Conservation (phyloP, 2,113 vertebrate species). For the Egretta garzetta region DNA sequence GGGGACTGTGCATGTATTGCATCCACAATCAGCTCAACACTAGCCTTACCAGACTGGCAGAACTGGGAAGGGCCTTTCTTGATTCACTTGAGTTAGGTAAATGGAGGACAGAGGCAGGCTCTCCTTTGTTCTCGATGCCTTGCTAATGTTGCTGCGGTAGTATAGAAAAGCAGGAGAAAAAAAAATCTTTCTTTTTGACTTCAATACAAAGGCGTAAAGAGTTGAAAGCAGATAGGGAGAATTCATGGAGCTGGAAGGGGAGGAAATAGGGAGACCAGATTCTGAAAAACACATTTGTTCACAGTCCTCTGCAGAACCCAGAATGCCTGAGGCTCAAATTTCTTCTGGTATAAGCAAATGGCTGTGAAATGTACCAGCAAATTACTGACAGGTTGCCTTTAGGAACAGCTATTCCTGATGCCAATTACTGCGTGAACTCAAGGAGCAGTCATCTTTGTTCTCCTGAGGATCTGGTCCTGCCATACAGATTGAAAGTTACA, state of each 20-base stretch:
- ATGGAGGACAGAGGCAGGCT: neutral
- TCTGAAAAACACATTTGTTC: neutral
- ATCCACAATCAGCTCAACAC: neutral
- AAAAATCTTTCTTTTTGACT: too few species aligned
- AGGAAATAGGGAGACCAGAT: neutral
- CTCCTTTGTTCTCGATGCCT: neutral
- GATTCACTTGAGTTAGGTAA: neutral
- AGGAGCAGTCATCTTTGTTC: neutral
- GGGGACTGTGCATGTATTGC: too few species aligned
- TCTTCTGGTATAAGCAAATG: constrained; percentile 18
- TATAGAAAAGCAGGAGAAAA: neutral
- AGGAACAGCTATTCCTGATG: neutral
- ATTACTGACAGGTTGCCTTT: constrained; percentile 2
- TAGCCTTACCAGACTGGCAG: neutral
- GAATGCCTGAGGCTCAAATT: neutral
- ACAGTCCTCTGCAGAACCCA: neutral
- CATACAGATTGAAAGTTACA: neutral
- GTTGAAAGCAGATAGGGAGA: neutral
- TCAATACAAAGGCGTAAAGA: neutral
- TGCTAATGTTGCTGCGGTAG: neutral
- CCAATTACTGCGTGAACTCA: neutral
- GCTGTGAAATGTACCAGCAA: constrained; percentile 44
- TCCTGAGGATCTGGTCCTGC: neutral
- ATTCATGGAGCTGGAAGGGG: neutral
- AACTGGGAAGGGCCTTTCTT: neutral